Evolutionary conservation across 2,888 invertebrate species (phyloP), one percentile per base, ranked within the genome.

Genomic region (Thelaira solivaga): DNA sequence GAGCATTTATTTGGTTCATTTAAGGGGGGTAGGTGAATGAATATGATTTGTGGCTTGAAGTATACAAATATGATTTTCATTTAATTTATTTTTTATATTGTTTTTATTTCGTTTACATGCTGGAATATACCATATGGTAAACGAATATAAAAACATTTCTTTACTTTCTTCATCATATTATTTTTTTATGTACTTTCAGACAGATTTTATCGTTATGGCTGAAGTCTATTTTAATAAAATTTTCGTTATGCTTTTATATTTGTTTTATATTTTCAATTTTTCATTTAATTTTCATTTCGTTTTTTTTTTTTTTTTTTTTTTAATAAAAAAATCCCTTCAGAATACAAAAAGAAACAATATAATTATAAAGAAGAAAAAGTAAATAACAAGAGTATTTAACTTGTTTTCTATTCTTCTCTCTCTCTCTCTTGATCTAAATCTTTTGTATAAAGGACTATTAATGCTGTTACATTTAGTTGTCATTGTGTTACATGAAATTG

Each of bases 181-280:
- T 20, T 22, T 61, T 61, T 47, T 24, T n/a, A 6, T 29, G 20
- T 43, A 11, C 8, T 47, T 47, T 26, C 6, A 47, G 18, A 22
- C 57, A 18, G 39, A 22, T 43, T 49, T 53, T 29, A 10, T 59
- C 26, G 36, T 74, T 65, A 51, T 47, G 13, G 2, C 51, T 55
- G 64, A 31, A 53, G 64, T 65, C 65, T 76, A 39, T 71, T 76
- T 71, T 71, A 76, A 71, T 71, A 59, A 59, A 71, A 47, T 71
- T 71, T 76, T 3, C 51, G 53, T 59, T 43, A 59, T 45, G 36
- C 55, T 59, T 11, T 53, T 43, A n/a, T 53, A 24, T 53, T 53
- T 57, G 13, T 51, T 13, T 55, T 61, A 10, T 13, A 53, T 18
- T 43, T 51, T 39, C 49, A 26, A 41, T 31, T 55, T 10, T 2